phyloP scores from a whole-genome alignment of 2,113 vertebrate species.

The Oryctolagus cuniculus region DNA sequence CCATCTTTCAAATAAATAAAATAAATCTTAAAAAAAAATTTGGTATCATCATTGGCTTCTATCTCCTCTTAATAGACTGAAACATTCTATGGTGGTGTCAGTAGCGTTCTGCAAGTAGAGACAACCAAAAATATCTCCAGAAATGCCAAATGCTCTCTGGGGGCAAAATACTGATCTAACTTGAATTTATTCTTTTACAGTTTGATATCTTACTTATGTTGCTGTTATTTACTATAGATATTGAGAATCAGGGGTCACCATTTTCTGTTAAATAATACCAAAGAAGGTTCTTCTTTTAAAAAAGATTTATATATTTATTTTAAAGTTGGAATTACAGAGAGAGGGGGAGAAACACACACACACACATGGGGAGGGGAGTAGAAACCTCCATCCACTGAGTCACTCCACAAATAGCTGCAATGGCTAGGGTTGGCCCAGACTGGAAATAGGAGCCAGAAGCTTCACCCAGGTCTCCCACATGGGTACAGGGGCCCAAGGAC shows the following conservation, averaged over 20 bases:
- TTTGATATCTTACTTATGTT: neutral
- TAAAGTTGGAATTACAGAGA: too few species aligned
- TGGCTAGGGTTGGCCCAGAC: too few species aligned
- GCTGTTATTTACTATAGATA: neutral
- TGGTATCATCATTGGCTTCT: neutral
- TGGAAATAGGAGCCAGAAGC: too few species aligned
- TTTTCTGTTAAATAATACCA: slow-evolving; percentile 14
- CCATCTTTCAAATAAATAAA: too few species aligned
- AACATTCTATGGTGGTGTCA: neutral
- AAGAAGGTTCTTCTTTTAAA: neutral
- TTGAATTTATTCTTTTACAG: neutral
- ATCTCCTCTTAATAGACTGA: neutral
- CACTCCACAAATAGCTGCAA: too few species aligned
- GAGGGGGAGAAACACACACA: neutral
- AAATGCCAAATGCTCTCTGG: neutral
- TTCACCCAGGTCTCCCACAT: too few species aligned
- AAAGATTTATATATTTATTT: too few species aligned
- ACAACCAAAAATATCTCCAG: neutral
- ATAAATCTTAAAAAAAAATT: too few species aligned
- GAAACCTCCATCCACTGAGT: too few species aligned
- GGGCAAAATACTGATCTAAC: neutral
- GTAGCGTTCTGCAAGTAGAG: neutral
- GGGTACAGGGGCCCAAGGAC: too few species aligned
- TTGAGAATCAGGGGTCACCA: neutral
- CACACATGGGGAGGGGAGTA: too few species aligned